Evolutionary conservation across 2,888 invertebrate genomes (phyloP).

Genomic region (Apamea sordens): DNA sequence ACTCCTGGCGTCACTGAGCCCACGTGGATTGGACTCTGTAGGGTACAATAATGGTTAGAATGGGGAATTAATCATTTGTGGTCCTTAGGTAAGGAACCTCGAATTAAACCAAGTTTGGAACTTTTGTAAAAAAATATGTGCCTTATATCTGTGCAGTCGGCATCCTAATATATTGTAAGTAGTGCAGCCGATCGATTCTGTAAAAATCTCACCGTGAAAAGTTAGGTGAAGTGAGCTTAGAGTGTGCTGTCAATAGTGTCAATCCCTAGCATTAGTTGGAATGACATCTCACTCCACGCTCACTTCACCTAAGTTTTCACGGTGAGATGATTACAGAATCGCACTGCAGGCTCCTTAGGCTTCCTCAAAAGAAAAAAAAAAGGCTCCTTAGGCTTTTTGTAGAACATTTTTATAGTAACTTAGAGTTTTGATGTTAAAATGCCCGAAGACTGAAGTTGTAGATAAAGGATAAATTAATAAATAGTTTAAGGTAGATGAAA

Average conservation of each 20-base stretch:
- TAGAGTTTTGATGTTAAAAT: not conserved
- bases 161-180: not conserved
- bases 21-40: conserved; percentile 92
- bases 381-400: not conserved
- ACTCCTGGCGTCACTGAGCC: conserved; percentile 88
- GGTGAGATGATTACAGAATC: too few relatives aligned
- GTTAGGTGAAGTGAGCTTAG: too few relatives aligned
- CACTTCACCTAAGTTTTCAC: too few relatives aligned
- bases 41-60: conserved; percentile 51
- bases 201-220: too few relatives aligned
- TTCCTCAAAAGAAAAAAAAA: too few relatives aligned
- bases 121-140: not conserved
- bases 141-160: too few relatives aligned
- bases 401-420: not conserved
- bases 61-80: not conserved
- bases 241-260: too few relatives aligned
- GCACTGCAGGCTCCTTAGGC: too few relatives aligned
- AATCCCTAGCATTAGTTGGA: too few relatives aligned
- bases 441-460: not conserved
- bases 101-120: not conserved
- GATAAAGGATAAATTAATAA: not conserved
- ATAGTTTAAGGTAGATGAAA: conserved; percentile 75
- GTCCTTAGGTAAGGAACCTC: not conserved
- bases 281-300: too few relatives aligned
- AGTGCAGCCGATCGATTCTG: too few relatives aligned